Conservation (phyloP, 2,888 invertebrate species). For the Sympetrum striolatum region DNA sequence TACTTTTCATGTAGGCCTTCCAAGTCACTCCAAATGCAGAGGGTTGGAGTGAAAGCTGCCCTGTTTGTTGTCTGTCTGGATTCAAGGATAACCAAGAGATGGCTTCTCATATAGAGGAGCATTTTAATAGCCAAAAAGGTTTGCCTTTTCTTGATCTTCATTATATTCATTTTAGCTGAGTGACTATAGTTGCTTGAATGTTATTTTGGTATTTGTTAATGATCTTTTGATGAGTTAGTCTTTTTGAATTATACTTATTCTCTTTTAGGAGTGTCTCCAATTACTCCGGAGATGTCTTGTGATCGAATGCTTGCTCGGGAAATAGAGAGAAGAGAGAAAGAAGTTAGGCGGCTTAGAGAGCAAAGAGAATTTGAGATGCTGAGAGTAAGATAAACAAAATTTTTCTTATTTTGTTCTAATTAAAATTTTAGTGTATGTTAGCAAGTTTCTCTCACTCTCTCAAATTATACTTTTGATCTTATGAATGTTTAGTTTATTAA, state of each 20-base stretch:
- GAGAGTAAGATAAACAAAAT: conserved; percentile 58
- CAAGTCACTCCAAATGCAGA: conserved; percentile 54
- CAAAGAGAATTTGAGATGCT: conserved; percentile 82
- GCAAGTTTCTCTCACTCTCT: background rate
- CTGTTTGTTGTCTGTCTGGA: conserved; percentile 59
- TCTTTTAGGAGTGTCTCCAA: conserved; percentile 56
- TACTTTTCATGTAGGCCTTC: conserved; percentile 9
- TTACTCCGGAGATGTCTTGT: conserved; percentile 59
- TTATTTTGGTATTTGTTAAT: no score
- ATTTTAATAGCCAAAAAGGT: conserved; percentile 66
- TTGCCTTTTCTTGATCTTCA: conserved; percentile 51
- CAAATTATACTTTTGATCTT: background rate
- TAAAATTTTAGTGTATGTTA: background rate
- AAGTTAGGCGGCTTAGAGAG: conserved; percentile 75
- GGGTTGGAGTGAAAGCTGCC: conserved; percentile 58
- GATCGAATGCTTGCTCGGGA: conserved; percentile 65
- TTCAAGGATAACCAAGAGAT: conserved; percentile 65
- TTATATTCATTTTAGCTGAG: no score
- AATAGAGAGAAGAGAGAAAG: conserved; percentile 66
- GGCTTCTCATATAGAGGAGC: conserved; percentile 79
- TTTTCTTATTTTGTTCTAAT: background rate
- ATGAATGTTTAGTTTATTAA: no score
- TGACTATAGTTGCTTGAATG: no score
- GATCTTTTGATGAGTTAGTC: no score
- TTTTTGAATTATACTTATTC: background rate